These are phyloP conservation scores for Thalassophryne amazonica DNA, from an alignment of 2,797 vertebrate species.

Conservation along the genomic window DNA sequence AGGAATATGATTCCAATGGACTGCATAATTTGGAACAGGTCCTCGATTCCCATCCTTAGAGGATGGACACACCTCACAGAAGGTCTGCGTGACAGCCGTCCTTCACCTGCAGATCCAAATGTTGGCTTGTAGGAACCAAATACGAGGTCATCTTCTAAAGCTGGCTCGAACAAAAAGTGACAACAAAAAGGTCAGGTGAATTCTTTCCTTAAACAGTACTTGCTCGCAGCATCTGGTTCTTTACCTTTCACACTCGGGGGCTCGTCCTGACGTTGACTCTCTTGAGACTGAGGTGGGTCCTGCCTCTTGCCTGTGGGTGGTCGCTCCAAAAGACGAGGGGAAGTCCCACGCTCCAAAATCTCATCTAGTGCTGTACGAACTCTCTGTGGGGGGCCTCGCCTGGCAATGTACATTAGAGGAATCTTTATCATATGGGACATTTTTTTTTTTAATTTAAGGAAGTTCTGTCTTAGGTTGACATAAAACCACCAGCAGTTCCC, in stretches of 20 bases:
- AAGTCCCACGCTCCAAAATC: constrained; percentile 80
- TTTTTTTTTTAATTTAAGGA: no score
- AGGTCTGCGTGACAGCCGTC: constrained; percentile 77
- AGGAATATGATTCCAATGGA: no score
- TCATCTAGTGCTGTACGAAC: constrained; percentile 83
- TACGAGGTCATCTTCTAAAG: constrained; percentile 76
- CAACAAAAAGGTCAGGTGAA: not conserved
- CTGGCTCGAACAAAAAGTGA: constrained; percentile 45
- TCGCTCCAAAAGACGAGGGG: constrained; percentile 69
- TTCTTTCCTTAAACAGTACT: not conserved
- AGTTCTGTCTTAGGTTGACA: no score
- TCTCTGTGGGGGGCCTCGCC: constrained; percentile 72
- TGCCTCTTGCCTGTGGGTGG: constrained; percentile 66
- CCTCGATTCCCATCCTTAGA: no score
- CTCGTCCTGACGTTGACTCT: constrained; percentile 63
- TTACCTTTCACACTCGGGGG: constrained; percentile 68
- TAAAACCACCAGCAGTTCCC: no score
- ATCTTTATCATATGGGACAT: no score
- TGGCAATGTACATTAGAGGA: not conserved
- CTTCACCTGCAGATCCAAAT: constrained; percentile 68
- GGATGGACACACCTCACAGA: constrained; percentile 84
- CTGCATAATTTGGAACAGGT: no score
- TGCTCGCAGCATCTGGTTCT: not conserved
- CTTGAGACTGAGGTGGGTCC: constrained; percentile 50
- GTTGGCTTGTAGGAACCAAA: constrained; percentile 89